Base-by-base conservation (phyloP, 2,797 vertebrate species). In the Rhinella marina region DNA sequence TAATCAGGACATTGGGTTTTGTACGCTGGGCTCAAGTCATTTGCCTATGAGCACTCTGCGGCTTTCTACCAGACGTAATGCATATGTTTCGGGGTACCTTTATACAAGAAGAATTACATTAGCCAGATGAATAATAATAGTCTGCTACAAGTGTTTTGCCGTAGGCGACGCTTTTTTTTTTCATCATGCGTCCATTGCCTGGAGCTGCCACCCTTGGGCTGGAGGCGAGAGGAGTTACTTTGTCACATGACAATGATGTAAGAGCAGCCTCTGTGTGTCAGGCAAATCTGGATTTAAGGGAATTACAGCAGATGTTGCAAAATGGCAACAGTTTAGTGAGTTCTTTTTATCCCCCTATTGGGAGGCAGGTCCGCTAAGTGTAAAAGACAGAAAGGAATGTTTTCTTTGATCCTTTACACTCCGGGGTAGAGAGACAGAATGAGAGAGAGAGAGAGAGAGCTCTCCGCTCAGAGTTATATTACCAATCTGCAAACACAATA, bases 231-330 rank as follows among this genome's bases (percentile, higher is more conserved):
- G 93, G 93, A 92, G 93, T 94, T 95, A 93, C 21, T 91, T 92
- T 92, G 93, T 95, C 95, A 96, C 94, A 96, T 95, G 94, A 94
- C 93, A 91, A 61, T 95, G 95, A 96, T 95, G 95, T 94, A 93
- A 95, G 94, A 94, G 93, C 93, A 91, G 93, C 92, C 92, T 93
- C 93, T 93, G 92, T 93, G 94, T 95, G 94, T 96, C 94, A 95
- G 94, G 93, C 94, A 95, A 95, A 95, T 95, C 95, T 95, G 95
- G 95, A 96, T 96, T 96, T 96, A 95, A 93, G 93, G 94, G 95
- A 95, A 96, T 95, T 96, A 96, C 94, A 96, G 95, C 95, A 95
- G 95, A 95, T 95, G 95, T 95, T 95, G 95, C 93, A 95, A 95
- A 96, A 95, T 94, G 94, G 95, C 94, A 96, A 95, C 94, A 96